Evolutionary conservation across 2,888 invertebrate species (phyloP).

Genomic region (Nowickia ferox): DNA sequence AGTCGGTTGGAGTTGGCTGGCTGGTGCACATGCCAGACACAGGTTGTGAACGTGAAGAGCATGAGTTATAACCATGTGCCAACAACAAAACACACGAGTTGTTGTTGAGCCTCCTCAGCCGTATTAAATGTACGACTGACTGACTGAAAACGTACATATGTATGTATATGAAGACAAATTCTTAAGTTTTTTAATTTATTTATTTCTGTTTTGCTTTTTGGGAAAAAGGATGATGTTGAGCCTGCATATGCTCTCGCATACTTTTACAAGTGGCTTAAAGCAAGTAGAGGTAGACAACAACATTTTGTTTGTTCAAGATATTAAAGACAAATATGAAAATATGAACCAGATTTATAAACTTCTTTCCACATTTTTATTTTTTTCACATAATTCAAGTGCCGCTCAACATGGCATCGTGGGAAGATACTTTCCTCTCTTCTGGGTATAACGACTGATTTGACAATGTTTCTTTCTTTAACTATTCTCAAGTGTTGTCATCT

Average conservation of each 20-base stretch:
- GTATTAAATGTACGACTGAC: no score
- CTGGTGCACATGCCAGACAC: slow-evolving; percentile 67
- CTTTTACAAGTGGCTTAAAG: slow-evolving; percentile 48
- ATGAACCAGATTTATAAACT: slow-evolving; percentile 34
- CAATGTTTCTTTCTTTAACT: slow-evolving; percentile 31
- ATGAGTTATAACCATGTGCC: slow-evolving; percentile 70
- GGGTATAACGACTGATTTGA: neutral
- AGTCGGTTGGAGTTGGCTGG: slow-evolving; percentile 36
- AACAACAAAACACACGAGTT: slow-evolving; percentile 67
- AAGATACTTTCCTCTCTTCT: slow-evolving; percentile 32
- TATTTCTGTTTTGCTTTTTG: neutral
- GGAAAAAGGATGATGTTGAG: slow-evolving; percentile 53
- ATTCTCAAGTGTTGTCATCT: slow-evolving; percentile 33
- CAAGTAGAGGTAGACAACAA: slow-evolving; percentile 24
- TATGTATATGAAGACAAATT: slow-evolving; percentile 17
- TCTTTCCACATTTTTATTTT: slow-evolving; percentile 19
- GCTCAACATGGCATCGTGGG: slow-evolving; percentile 58
- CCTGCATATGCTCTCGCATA: neutral
- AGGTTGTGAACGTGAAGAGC: slow-evolving; percentile 71
- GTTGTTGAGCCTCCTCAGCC: slow-evolving; percentile 40
- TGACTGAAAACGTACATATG: slow-evolving; percentile 3
- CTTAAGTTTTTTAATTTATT: slow-evolving; percentile 24
- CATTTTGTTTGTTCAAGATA: slow-evolving; percentile 56
- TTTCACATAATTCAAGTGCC: slow-evolving; percentile 46
- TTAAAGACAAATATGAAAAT: slow-evolving; percentile 46